Conservation (phyloP, 2,888 invertebrate species). For the Dynastes hyllus region DNA sequence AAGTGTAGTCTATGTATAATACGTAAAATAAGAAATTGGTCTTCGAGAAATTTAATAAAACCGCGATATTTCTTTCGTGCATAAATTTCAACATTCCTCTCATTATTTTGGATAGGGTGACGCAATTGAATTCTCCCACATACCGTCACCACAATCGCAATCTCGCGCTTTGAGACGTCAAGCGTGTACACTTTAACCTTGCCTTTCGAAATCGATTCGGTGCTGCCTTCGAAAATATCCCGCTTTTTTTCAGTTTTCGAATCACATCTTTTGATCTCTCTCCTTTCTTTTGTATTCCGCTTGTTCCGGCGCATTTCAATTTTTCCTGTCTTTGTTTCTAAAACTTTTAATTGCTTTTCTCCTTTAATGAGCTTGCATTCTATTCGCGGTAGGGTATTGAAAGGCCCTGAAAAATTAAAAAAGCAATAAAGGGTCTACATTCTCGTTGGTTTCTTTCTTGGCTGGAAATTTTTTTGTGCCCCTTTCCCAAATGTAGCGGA, state of each 20-base stretch:
- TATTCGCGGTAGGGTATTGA: constrained; percentile 13
- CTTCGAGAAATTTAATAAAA: no score
- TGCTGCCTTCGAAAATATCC: constrained; percentile 14
- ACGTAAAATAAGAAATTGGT: no score
- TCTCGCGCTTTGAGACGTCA: constrained; percentile 15
- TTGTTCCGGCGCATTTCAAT: constrained; percentile 29
- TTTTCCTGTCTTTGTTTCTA: constrained; percentile 21
- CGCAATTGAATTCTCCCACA: constrained; percentile 13
- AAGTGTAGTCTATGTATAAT: no score
- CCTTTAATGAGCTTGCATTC: constrained; percentile 43
- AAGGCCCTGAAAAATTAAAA: no score
- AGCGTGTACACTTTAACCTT: constrained; percentile 20
- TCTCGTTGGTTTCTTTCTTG: constrained; percentile 12
- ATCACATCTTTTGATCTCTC: constrained; percentile 27
- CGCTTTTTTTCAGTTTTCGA: constrained; percentile 1
- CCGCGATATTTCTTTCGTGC: neutral
- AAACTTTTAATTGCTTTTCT: constrained; percentile 46
- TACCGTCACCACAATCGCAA: constrained; percentile 10
- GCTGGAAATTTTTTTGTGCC: constrained; percentile 12
- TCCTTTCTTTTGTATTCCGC: constrained; percentile 27
- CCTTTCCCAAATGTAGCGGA: neutral
- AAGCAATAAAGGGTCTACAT: constrained; percentile 30
- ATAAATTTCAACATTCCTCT: neutral
- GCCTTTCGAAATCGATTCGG: constrained; percentile 11
- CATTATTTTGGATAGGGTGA: neutral